These are phyloP conservation scores for Cynaeus angustus DNA, from an alignment of 2,888 invertebrate genomes.

Conservation along the genomic window DNA sequence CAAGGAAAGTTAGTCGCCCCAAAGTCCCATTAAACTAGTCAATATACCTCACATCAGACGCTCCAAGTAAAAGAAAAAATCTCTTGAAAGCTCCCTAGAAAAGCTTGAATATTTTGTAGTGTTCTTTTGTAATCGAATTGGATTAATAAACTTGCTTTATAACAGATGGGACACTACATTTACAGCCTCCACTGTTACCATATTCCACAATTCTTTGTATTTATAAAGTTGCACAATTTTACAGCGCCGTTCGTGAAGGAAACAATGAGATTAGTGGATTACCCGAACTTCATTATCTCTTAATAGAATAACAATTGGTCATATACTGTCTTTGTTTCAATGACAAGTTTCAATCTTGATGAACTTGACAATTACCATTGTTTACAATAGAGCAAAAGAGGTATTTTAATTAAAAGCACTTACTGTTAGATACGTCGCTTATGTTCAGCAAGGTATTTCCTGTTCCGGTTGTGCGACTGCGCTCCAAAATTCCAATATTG, in stretches of 20 bases:
- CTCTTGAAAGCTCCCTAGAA: background rate
- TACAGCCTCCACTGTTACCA: no score
- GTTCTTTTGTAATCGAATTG: conserved; percentile 14
- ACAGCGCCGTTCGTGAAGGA: no score
- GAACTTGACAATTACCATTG: background rate
- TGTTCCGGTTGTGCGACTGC: conserved; percentile 47
- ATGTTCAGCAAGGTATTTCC: conserved; percentile 45
- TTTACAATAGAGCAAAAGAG: background rate
- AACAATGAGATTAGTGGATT: no score
- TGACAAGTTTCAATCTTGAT: conserved; percentile 5
- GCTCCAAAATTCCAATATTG: conserved; percentile 50
- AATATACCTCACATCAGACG: background rate
- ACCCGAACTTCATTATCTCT: background rate
- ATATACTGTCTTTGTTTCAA: conserved; percentile 1
- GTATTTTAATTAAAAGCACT: conserved; percentile 36
- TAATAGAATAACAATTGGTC: background rate
- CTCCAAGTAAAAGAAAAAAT: background rate
- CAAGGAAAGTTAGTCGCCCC: conserved; percentile 5
- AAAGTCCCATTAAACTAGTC: conserved; percentile 21
- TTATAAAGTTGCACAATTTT: no score
- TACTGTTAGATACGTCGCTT: conserved; percentile 40
- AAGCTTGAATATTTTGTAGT: no score
- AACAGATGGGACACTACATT: conserved; percentile 16
- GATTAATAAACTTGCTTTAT: conserved; percentile 16
- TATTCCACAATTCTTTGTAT: no score